Evolutionary conservation across 2,113 vertebrate genomes (phyloP), one percentile per base, ranked within the genome.

Genomic region (Mus pahari): DNA sequence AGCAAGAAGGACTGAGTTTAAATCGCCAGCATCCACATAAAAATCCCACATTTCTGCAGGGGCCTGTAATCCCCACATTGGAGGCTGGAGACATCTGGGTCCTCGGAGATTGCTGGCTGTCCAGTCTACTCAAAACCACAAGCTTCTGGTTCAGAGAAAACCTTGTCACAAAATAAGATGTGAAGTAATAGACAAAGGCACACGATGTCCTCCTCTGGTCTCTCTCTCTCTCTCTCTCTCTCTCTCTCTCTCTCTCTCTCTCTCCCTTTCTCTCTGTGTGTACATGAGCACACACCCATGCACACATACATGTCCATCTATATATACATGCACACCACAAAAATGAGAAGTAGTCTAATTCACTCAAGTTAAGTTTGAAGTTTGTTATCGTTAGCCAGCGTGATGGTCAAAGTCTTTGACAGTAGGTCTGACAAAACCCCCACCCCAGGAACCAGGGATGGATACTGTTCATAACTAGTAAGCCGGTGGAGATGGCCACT

Each of bases 331-430:
- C 17, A 86, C 31, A 33, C 19, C 83, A 86, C 62, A 68, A 48
- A 77, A 64, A 48, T 77, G 53, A 94, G 24, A 86, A 16, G 73
- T 78, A 78, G 94, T 70, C 31, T 84, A 90, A 84, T 10, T 90
- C 92, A 93, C 48, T 93, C 39, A 92, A 75, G 36, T 87, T 24
- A 86, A 79, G 17, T 92, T 66, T 92, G 20, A 96, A 78, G 33
- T 53, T 91, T 86, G 14, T 92, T 86, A 79, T 75, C 28, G 78
- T 33, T 66, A 84, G 55, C 53, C 55, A 94, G 50, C 62, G 20
- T 71, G 12, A 87, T 88, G 20, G 55, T 95, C 66, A 89, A 60
- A 86, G 82, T 42, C 28, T 88, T 84, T 74, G 24, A 62, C n/a
- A 92, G 74, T 5, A 83, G 36, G 12, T 79, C 79, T 28, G 28